Evolutionary conservation across 1,140 invertebrate species (phyloP).

Genomic region (Drosophila murphyi): DNA sequence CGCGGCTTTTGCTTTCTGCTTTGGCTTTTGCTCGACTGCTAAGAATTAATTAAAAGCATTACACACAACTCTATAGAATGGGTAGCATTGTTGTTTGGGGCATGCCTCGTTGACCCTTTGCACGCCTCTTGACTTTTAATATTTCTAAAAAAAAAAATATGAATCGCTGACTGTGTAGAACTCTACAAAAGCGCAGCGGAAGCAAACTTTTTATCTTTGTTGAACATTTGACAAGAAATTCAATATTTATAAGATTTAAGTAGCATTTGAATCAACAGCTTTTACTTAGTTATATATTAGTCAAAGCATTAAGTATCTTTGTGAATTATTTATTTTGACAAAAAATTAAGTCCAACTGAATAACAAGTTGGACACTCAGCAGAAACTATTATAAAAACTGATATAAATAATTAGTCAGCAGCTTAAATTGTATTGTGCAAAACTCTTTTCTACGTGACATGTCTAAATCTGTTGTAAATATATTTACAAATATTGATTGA

Average conservation of each 20-base stretch:
- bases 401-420: background rate
- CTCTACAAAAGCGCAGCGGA: conserved; percentile 35
- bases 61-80: conserved; percentile 60
- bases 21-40: conserved; percentile 40
- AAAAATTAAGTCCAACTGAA: background rate
- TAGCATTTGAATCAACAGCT: background rate
- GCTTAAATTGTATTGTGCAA: background rate
- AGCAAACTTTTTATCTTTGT: conserved; percentile 28
- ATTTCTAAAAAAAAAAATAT: conserved; percentile 19
- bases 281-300: background rate
- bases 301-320: background rate
- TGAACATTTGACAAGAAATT: background rate
- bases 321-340: background rate
- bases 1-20: conserved; percentile 41
- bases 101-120: conserved; percentile 15
- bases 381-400: background rate
- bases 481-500: background rate
- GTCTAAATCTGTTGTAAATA: background rate
- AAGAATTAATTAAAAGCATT: conserved; percentile 77
- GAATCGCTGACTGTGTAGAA: conserved; percentile 45
- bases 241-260: background rate
- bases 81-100: conserved; percentile 55
- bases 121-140: conserved; percentile 51
- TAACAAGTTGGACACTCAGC: too few relatives aligned
- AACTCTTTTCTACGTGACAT: background rate